Percentiles rank a stretch among this genome's conserved stretches.
Evolutionary conservation across 1,140 invertebrate genomes (phyloP).

Genomic region (Drosophila parvula): DNA sequence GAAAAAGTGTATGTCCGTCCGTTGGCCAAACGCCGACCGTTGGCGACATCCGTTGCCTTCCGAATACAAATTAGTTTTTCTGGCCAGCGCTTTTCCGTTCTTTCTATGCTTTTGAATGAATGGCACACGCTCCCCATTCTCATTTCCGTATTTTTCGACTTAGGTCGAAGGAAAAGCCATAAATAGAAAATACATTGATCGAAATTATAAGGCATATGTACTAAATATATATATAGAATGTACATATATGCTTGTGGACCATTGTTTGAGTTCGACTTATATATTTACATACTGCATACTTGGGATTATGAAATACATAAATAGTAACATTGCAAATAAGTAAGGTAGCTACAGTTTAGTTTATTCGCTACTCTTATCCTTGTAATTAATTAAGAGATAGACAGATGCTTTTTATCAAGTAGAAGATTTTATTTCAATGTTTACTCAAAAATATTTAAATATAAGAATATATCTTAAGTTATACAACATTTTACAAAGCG

Average conservation of each 20-base stretch:
- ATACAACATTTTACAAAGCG: no score
- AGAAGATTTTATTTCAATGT: neutral
- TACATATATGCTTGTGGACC: constrained; percentile 44
- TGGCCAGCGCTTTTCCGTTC: constrained; percentile 13
- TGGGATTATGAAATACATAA: neutral
- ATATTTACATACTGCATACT: neutral
- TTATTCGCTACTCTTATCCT: no score
- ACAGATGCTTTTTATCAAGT: neutral
- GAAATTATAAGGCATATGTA: constrained; percentile 52
- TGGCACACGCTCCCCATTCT: constrained; percentile 12
- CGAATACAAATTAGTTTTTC: constrained; percentile 82
- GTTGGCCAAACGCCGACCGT: constrained; percentile 32
- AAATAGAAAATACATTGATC: constrained; percentile 72
- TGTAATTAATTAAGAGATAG: neutral
- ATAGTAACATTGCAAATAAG: no score
- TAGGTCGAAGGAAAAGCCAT: constrained; percentile 43
- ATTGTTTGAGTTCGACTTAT: constrained; percentile 10
- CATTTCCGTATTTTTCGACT: constrained; percentile 28
- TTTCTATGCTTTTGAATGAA: constrained; percentile 5
- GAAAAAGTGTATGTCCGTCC: constrained; percentile 48
- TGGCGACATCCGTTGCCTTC: constrained; percentile 60
- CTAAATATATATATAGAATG: constrained; percentile 33
- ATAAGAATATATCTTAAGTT: no score
- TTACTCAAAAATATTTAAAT: no score
- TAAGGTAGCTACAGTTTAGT: neutral